A percentile compares a stretch with the other conserved stretches of the same genome.
phyloP scores from a whole-genome alignment of 1,140 invertebrate genomes.

The Paralvinella palmiformis region DNA sequence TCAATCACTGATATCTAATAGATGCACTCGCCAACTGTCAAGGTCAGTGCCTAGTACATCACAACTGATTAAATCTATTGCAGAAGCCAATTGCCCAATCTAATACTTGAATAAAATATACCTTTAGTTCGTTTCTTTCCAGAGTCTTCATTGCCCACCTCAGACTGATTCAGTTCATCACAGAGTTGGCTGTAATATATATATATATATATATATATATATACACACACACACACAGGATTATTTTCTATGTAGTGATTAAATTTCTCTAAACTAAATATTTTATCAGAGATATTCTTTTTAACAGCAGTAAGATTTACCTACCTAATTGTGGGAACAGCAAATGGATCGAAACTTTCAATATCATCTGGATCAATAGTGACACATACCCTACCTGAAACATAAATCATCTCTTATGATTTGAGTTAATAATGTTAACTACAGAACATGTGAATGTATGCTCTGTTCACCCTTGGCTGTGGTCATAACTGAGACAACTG shows the following conservation, averaged over 20 bases:
- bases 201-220: not conserved
- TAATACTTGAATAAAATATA: slow-evolving; percentile 9
- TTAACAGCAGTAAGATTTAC: not conserved
- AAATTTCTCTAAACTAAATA: not conserved
- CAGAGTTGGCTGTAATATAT: slow-evolving; percentile 29
- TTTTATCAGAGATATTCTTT: not conserved
- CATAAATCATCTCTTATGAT: not conserved
- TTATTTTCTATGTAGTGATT: not conserved
- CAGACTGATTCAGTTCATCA: slow-evolving; percentile 34
- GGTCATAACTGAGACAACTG: too few species aligned
- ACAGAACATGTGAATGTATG: not conserved
- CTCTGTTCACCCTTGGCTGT: too few species aligned
- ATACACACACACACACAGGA: not conserved
- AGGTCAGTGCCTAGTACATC: not conserved
- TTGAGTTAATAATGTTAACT: not conserved
- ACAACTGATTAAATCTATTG: not conserved
- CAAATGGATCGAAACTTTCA: slow-evolving; percentile 67
- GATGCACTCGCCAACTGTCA: not conserved
- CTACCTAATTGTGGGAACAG: slow-evolving; percentile 69
- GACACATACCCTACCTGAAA: slow-evolving; percentile 70
- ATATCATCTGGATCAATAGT: slow-evolving; percentile 69
- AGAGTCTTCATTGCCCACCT: slow-evolving; percentile 15
- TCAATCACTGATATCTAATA: not conserved
- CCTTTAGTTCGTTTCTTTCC: slow-evolving; percentile 27
- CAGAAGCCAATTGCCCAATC: too few species aligned